Evolutionary conservation across 1,140 invertebrate genomes (phyloP).

Genomic region (Babylonia areolata): DNA sequence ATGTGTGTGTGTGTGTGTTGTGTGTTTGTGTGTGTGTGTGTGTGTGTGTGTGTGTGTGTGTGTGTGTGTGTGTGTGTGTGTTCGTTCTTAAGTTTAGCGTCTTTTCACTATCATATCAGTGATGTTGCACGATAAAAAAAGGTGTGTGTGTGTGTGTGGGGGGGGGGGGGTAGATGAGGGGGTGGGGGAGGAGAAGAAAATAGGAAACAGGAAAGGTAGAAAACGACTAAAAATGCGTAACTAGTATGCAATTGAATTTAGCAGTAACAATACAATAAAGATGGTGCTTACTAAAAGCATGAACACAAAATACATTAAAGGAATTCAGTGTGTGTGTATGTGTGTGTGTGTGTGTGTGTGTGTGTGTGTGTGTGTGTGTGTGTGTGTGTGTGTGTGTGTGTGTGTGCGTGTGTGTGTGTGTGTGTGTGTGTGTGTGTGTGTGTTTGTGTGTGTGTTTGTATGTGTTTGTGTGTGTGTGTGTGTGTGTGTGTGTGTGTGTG

Average conservation of each 20-base stretch:
- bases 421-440: neutral
- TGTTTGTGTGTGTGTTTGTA: neutral
- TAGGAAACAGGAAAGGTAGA: no score
- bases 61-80: neutral
- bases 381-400: neutral
- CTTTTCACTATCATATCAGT: no score
- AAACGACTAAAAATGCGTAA: no score
- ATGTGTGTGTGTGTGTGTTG: neutral
- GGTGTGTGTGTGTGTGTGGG: no score
- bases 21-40: neutral
- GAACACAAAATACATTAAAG: no score
- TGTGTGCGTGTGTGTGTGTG: neutral
- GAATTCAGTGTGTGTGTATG: neutral
- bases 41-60: neutral
- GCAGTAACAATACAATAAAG: no score
- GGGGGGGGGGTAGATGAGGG: no score
- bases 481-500: neutral
- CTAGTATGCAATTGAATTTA: no score
- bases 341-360: neutral
- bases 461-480: slow-evolving; percentile 13
- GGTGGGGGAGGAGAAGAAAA: no score
- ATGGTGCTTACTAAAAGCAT: no score
- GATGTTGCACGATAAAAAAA: no score
- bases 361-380: neutral
- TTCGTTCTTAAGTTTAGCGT: no score